Evolutionary conservation across 2,797 vertebrate genomes (phyloP).

Genomic region (Meda fulgida): DNA sequence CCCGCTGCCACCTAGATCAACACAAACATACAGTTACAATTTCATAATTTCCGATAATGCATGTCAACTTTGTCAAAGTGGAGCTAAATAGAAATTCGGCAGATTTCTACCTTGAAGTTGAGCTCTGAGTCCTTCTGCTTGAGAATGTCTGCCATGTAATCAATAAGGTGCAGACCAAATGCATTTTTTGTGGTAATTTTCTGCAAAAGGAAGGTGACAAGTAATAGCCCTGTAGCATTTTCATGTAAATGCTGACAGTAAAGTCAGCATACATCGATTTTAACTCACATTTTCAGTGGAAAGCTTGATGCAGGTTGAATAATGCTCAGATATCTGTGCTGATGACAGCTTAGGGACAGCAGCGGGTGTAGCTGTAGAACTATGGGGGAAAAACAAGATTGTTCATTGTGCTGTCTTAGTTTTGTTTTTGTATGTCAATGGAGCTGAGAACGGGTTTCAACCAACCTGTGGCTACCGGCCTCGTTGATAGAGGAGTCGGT

Average conservation of each 20-base stretch:
- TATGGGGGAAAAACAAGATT: slow-evolving; percentile 55
- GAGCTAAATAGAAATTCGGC: neutral
- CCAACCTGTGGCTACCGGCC: slow-evolving; percentile 75
- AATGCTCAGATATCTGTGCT: slow-evolving; percentile 92
- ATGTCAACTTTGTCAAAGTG: neutral
- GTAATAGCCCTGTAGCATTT: neutral
- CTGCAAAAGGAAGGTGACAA: slow-evolving; percentile 68
- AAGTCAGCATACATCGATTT: neutral
- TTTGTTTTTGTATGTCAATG: neutral
- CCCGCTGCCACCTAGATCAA: slow-evolving; percentile 88
- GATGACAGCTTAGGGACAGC: slow-evolving; percentile 84
- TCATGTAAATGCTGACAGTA: neutral
- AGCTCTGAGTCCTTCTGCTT: slow-evolving; percentile 88
- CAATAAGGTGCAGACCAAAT: slow-evolving; percentile 93
- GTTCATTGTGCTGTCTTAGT: neutral
- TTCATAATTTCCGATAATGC: neutral
- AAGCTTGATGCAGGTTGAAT: slow-evolving; percentile 95
- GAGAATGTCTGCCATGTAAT: slow-evolving; percentile 94
- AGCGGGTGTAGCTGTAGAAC: slow-evolving; percentile 76
- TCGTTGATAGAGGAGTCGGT: slow-evolving; percentile 76
- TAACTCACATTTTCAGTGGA: slow-evolving; percentile 92
- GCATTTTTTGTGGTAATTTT: slow-evolving; percentile 99
- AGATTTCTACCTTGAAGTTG: slow-evolving; percentile 89
- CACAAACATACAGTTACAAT: slow-evolving; percentile 11
- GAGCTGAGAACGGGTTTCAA: neutral